Percentiles rank a stretch among this genome's conserved stretches.
These are phyloP conservation scores for Battus philenor DNA, from an alignment of 1,140 invertebrate genomes.

Conservation along the genomic window DNA sequence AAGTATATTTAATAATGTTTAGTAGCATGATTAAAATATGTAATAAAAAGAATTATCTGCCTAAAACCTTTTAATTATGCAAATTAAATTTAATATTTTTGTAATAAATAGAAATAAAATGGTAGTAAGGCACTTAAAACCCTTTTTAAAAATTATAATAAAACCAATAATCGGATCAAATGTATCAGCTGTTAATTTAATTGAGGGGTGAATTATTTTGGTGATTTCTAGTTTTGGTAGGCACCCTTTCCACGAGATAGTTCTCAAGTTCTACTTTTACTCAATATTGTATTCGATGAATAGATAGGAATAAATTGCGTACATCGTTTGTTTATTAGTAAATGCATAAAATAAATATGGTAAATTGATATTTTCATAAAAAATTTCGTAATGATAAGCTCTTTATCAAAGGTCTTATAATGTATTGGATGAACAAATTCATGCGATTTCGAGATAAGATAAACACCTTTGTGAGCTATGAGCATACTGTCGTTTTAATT, in stretches of 20 bases:
- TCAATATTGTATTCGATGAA: not conserved
- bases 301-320: not conserved
- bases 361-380: constrained; percentile 29
- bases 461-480: no score
- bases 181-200: no score
- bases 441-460: constrained; percentile 44
- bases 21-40: no score
- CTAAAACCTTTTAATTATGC: no score
- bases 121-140: no score
- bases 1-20: no score
- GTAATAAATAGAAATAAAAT: no score
- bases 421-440: constrained; percentile 26
- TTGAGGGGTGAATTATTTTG: constrained; percentile 8
- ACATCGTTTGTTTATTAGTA: not conserved
- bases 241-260: constrained; percentile 1
- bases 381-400: constrained; percentile 30
- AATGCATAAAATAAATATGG: constrained; percentile 19
- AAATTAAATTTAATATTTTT: no score
- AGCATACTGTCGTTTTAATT: no score
- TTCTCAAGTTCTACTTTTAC: not conserved
- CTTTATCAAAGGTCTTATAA: constrained; percentile 22
- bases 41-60: no score
- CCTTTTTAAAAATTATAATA: no score
- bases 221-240: not conserved
- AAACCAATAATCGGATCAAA: no score